These are phyloP conservation scores for Thecocarcelia acutangulata DNA, from an alignment of 2,888 invertebrate species.

Conservation along the genomic window DNA sequence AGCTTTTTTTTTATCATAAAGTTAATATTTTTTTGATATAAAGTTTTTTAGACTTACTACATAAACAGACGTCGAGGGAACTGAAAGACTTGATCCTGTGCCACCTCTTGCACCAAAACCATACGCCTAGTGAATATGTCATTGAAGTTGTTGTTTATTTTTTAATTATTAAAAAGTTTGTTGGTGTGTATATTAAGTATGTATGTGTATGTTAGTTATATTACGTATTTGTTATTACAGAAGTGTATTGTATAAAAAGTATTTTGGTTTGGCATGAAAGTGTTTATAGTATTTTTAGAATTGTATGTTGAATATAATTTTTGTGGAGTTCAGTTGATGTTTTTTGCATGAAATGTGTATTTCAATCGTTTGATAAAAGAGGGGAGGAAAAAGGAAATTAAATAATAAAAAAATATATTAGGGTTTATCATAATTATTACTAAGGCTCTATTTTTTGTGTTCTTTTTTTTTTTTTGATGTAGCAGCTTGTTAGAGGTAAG, in stretches of 20 bases:
- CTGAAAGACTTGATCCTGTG: slow-evolving; percentile 91
- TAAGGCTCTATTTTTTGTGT: slow-evolving; percentile 2
- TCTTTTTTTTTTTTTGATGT: slow-evolving; percentile 9
- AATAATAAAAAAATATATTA: slow-evolving; percentile 51
- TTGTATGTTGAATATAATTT: neutral
- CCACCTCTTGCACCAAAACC: slow-evolving; percentile 86
- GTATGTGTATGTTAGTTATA: slow-evolving; percentile 19
- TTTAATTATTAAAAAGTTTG: slow-evolving; percentile 19
- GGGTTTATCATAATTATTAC: slow-evolving; percentile 29
- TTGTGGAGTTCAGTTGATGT: slow-evolving; percentile 29
- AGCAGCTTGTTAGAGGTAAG: slow-evolving; percentile 1
- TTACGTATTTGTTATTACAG: slow-evolving; percentile 5
- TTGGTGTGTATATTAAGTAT: slow-evolving; percentile 13
- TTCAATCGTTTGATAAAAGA: slow-evolving; percentile 6
- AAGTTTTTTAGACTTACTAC: slow-evolving; percentile 84
- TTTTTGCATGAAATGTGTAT: slow-evolving; percentile 21
- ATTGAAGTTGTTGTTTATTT: slow-evolving; percentile 48
- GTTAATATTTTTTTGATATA: slow-evolving; percentile 62
- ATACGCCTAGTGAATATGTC: slow-evolving; percentile 82
- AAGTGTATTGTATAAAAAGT: neutral
- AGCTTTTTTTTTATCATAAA: slow-evolving; percentile 8
- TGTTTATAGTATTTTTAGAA: slow-evolving; percentile 14
- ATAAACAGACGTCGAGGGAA: slow-evolving; percentile 88
- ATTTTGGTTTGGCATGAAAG: neutral
- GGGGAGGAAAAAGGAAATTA: slow-evolving; percentile 43